Conservation (phyloP, 2,888 invertebrate species). For the Hymenopus coronatus region DNA sequence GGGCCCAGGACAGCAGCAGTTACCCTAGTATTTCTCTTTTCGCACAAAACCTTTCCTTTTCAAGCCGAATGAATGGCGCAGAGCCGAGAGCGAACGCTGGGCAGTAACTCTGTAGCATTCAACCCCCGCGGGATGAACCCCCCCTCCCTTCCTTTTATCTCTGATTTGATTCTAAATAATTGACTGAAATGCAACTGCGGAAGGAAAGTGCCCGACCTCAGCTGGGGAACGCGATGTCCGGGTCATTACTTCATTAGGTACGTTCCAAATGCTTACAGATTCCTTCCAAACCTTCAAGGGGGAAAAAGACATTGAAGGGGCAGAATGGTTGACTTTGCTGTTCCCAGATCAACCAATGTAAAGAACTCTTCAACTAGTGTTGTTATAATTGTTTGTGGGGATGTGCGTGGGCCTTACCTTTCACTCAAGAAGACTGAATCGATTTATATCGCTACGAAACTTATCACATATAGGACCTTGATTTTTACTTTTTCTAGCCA, state of each 20-base stretch:
- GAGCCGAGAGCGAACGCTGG: neutral
- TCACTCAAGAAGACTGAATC: too few relatives aligned
- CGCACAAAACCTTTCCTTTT: neutral
- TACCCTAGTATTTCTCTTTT: neutral
- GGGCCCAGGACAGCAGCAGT: neutral
- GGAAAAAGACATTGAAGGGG: neutral
- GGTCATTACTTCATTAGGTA: conserved; percentile 15
- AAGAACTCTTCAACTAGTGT: neutral
- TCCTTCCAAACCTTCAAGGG: neutral
- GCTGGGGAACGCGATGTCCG: neutral
- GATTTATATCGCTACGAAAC: too few relatives aligned
- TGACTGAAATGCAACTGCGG: conserved; percentile 22
- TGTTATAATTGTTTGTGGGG: too few relatives aligned
- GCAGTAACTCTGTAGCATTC: neutral
- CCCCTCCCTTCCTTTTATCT: conserved; percentile 26
- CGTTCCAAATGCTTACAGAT: neutral
- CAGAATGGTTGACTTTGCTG: neutral
- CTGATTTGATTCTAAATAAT: conserved; percentile 34
- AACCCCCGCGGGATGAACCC: neutral
- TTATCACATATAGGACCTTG: too few relatives aligned
- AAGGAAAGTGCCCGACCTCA: neutral
- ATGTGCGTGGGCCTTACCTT: too few relatives aligned
- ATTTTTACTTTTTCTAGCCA: too few relatives aligned
- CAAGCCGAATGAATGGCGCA: neutral
- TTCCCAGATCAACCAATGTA: neutral